Evolutionary conservation across 2,797 vertebrate species (phyloP).

Genomic region (Phoxinus dragarum): DNA sequence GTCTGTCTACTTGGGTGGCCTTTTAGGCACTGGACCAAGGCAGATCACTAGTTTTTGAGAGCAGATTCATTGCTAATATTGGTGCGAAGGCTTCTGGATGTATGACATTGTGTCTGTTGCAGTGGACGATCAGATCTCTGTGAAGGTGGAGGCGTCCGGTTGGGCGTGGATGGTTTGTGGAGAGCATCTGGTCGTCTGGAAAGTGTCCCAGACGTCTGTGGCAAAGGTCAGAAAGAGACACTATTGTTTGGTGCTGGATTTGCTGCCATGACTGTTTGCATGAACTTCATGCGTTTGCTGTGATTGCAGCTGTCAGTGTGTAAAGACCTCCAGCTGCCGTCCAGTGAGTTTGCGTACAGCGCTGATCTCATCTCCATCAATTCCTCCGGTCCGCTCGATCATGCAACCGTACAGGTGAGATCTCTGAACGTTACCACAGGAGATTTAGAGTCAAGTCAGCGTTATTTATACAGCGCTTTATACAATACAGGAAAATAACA

Average conservation of each 20-base stretch:
- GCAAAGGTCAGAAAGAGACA: conserved; percentile 82
- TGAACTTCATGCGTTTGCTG: neutral
- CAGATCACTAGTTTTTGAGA: neutral
- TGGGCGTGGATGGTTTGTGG: conserved; percentile 95
- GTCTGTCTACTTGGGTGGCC: neutral
- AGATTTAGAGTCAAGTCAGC: neutral
- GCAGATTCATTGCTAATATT: neutral
- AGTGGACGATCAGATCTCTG: conserved; percentile 86
- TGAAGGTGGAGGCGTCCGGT: conserved; percentile 87
- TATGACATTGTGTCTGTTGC: conserved; percentile 15
- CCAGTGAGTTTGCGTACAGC: conserved; percentile 82
- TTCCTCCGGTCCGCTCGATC: conserved; percentile 76
- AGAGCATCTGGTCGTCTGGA: conserved; percentile 93
- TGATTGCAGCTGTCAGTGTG: conserved; percentile 86
- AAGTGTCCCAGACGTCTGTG: conserved; percentile 87
- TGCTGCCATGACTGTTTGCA: neutral
- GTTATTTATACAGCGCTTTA: neutral
- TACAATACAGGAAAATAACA: neutral
- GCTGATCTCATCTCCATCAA: conserved; percentile 87
- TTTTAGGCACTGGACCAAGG: too few species aligned
- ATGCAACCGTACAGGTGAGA: conserved; percentile 80
- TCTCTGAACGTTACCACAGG: neutral
- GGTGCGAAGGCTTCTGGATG: neutral
- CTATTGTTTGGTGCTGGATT: neutral
- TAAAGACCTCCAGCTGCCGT: conserved; percentile 92